A percentile compares a stretch with the other conserved stretches of the same genome.
Conservation (phyloP, 2,113 vertebrate species). For the Notechis scutatus region DNA sequence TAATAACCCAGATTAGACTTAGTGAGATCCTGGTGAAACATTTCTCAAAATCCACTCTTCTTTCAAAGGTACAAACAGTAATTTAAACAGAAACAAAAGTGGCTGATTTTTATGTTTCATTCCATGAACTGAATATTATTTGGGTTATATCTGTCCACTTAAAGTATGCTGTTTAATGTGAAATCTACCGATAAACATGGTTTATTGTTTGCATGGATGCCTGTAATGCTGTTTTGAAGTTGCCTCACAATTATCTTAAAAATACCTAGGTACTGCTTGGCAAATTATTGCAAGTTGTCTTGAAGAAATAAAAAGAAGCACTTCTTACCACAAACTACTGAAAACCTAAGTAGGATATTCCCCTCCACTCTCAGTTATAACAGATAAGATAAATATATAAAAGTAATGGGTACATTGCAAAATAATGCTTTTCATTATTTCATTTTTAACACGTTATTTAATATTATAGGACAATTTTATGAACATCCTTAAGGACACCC, state of each 20-base stretch:
- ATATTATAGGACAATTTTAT: neutral
- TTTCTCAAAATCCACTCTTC: neutral
- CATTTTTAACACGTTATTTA: neutral
- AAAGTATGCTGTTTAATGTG: constrained; percentile 27
- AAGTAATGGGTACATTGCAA: neutral
- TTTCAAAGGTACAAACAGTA: neutral
- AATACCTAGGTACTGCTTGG: constrained; percentile 39
- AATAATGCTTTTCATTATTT: neutral
- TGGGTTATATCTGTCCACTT: constrained; percentile 28
- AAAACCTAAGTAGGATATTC: neutral
- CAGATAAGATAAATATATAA: neutral
- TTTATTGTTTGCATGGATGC: constrained; percentile 33
- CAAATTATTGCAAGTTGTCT: constrained; percentile 54
- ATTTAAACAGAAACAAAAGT: neutral
- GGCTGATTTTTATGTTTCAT: constrained; percentile 32
- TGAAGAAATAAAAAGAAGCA: constrained; percentile 42
- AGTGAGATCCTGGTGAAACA: neutral
- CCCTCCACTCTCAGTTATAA: neutral
- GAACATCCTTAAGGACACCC: neutral
- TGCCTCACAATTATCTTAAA: constrained; percentile 53
- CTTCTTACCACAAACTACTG: constrained; percentile 35
- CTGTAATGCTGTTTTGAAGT: constrained; percentile 17
- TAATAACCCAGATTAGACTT: neutral
- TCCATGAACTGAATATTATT: neutral
- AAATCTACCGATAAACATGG: constrained; percentile 40